These are phyloP conservation scores for Nothoprocta perdicaria DNA, from an alignment of 2,113 vertebrate species.

Conservation along the genomic window DNA sequence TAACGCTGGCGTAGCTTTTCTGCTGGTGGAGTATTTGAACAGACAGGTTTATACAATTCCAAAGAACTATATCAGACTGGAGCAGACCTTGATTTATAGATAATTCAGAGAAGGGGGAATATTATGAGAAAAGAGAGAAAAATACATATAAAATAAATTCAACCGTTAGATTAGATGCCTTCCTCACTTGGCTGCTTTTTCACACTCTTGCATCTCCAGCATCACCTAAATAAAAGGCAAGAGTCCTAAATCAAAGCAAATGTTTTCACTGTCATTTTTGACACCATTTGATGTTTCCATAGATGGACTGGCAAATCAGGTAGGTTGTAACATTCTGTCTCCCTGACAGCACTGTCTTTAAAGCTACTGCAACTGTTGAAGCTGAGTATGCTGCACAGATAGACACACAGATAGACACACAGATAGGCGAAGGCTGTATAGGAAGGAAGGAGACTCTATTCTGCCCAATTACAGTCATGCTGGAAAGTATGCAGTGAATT, in stretches of 20 bases:
- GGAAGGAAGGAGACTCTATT: accelerated
- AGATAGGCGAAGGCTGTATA: accelerated
- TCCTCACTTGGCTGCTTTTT: neutral
- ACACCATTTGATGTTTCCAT: neutral
- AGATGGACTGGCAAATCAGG: slow-evolving; percentile 29
- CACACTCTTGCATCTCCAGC: neutral
- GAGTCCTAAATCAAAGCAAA: slow-evolving; percentile 28
- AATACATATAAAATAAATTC: slow-evolving; percentile 47
- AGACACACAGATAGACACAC: neutral
- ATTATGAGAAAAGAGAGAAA: slow-evolving; percentile 37
- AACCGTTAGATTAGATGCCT: slow-evolving; percentile 1
- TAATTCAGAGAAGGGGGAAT: slow-evolving; percentile 15
- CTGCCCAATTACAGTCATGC: neutral
- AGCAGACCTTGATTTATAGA: slow-evolving; percentile 38
- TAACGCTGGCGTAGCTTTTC: slow-evolving; percentile 44
- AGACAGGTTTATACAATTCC: slow-evolving; percentile 55
- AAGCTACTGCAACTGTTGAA: neutral
- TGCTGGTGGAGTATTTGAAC: slow-evolving; percentile 30
- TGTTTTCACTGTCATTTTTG: slow-evolving; percentile 34
- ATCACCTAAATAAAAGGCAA: slow-evolving; percentile 36
- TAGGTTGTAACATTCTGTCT: neutral
- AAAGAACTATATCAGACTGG: slow-evolving; percentile 43
- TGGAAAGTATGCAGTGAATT: neutral
- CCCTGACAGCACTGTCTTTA: neutral
- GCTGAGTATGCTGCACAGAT: neutral